phyloP scores from a whole-genome alignment of 2,113 vertebrate species.

The Istiophorus platypterus region DNA sequence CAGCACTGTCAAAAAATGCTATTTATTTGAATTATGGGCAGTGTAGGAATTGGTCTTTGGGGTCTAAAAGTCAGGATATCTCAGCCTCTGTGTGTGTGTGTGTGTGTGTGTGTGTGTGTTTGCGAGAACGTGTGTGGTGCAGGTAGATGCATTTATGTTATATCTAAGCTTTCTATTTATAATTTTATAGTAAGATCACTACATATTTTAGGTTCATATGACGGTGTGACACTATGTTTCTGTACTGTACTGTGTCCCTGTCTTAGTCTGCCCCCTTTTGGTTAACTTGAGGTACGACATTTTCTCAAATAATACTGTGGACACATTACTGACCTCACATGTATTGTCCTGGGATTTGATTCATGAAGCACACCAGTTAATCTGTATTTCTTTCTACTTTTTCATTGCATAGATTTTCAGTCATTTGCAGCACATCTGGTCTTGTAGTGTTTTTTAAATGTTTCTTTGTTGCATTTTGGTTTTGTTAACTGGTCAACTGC shows the following conservation, averaged over 20 bases:
- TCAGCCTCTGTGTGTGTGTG: slow-evolving; percentile 8
- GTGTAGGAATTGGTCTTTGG: not conserved
- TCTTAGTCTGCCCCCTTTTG: slow-evolving; percentile 70
- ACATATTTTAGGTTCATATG: slow-evolving; percentile 33
- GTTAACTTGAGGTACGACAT: slow-evolving; percentile 41
- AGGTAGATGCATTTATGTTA: slow-evolving; percentile 15
- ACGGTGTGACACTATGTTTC: not conserved
- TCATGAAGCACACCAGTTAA: slow-evolving; percentile 30
- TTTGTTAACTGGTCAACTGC: slow-evolving; percentile 22
- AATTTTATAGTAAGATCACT: slow-evolving; percentile 63
- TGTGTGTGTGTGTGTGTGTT: not conserved
- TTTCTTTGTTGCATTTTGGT: slow-evolving; percentile 12
- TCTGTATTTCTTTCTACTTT: slow-evolving; percentile 8
- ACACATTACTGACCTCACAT: slow-evolving; percentile 60
- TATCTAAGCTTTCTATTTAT: slow-evolving; percentile 60
- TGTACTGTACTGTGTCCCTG: slow-evolving; percentile 29
- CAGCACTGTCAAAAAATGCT: not conserved
- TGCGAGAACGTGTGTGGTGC: slow-evolving; percentile 3
- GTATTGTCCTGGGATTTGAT: slow-evolving; percentile 23
- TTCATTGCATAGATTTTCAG: not conserved
- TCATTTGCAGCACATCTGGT: not conserved
- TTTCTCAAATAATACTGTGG: slow-evolving; percentile 13
- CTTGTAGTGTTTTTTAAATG: not conserved
- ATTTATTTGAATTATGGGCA: not conserved
- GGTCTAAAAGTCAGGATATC: not conserved